Percentiles rank a stretch among this genome's conserved stretches.
These are phyloP conservation scores for Echeneis naucrates DNA, from an alignment of 2,797 vertebrate genomes.

Conservation along the genomic window DNA sequence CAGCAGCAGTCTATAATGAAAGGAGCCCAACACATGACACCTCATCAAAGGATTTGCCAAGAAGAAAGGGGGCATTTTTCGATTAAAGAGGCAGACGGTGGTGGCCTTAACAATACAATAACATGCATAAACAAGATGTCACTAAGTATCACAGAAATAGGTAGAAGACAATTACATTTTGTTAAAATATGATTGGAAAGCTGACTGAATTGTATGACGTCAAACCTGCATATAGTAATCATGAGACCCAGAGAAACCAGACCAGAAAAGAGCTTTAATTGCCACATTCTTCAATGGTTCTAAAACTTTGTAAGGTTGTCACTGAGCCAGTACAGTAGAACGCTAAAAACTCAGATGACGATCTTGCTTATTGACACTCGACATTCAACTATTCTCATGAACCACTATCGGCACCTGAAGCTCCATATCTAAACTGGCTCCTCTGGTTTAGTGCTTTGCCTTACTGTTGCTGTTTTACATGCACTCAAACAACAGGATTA, in stretches of 20 bases:
- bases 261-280: background rate
- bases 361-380: background rate
- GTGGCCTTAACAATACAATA: background rate
- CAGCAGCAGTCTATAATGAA: background rate
- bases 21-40: background rate
- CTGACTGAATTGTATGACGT: no score
- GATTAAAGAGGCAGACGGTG: no score
- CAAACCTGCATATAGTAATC: no score
- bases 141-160: background rate
- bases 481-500: conserved; percentile 40
- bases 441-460: conserved; percentile 7
- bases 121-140: background rate
- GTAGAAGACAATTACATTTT: background rate
- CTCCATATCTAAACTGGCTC: background rate
- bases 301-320: background rate
- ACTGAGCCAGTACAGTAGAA: background rate
- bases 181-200: background rate
- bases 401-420: background rate
- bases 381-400: background rate
- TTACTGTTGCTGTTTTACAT: background rate
- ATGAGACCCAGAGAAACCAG: background rate
- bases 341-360: background rate
- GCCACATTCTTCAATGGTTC: background rate
- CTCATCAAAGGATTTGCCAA: conserved; percentile 1
- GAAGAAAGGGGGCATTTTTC: background rate